Evolutionary conservation across 2,888 invertebrate species (phyloP).

Genomic region (Drosophila atroscutellata): DNA sequence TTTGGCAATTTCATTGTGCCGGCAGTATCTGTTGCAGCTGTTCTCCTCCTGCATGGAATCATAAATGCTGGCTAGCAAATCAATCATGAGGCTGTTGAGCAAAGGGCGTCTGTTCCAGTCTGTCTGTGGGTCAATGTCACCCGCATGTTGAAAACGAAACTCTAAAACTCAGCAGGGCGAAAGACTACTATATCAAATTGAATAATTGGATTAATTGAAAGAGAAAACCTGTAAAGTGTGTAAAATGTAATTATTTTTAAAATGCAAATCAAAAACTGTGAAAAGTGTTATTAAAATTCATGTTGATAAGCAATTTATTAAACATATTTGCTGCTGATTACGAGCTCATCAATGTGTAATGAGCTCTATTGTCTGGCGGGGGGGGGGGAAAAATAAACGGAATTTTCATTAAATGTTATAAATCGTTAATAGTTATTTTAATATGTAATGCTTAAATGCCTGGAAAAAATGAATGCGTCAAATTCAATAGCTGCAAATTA

Average conservation of each 20-base stretch:
- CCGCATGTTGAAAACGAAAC: conserved; percentile 37
- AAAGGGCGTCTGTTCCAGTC: conserved; percentile 15
- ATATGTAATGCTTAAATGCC: conserved; percentile 51
- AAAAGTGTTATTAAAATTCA: conserved; percentile 19
- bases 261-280: conserved; percentile 52
- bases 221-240: conserved; percentile 29
- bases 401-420: conserved; percentile 30
- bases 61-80: conserved; percentile 47
- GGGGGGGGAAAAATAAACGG: conserved; percentile 8
- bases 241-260: conserved; percentile 58
- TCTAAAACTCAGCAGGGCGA: conserved; percentile 11
- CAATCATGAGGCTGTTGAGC: conserved; percentile 40
- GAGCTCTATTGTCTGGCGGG: conserved; percentile 26
- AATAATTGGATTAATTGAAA: conserved; percentile 64
- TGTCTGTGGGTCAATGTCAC: conserved; percentile 41
- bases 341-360: conserved; percentile 68
- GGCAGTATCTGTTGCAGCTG: conserved; percentile 35
- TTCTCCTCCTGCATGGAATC: conserved; percentile 2
- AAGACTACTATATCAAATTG: conserved; percentile 27
- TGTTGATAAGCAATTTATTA: conserved; percentile 48
- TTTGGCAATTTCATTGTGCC: conserved; percentile 16
- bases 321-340: conserved; percentile 50
- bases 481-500: conserved; percentile 63
- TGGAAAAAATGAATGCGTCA: conserved; percentile 40
- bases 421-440: conserved; percentile 31